These are phyloP conservation scores for Micoletzkya japonica DNA, from an alignment of 2,888 invertebrate species.

Conservation along the genomic window DNA sequence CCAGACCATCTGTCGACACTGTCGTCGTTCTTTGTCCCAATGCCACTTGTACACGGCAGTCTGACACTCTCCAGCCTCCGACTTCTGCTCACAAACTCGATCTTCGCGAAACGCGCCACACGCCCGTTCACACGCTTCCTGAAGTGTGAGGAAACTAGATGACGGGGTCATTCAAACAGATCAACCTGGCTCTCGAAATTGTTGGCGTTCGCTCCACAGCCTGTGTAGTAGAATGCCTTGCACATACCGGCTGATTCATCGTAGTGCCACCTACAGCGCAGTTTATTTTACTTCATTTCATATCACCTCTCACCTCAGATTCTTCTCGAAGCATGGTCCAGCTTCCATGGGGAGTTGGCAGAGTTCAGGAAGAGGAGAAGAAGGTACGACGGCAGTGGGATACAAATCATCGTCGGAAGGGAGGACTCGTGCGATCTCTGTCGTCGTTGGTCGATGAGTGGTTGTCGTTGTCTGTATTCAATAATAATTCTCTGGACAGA, in stretches of 20 bases:
- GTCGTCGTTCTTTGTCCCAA: conserved; percentile 41
- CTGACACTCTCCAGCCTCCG: conserved; percentile 41
- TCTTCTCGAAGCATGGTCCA: conserved; percentile 55
- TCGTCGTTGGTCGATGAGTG: background rate
- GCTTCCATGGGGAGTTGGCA: conserved; percentile 55
- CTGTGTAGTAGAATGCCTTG: conserved; percentile 80
- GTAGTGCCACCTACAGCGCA: conserved; percentile 67
- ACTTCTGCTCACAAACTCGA: conserved; percentile 44
- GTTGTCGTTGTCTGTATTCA: background rate
- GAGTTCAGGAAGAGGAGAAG: conserved; percentile 45
- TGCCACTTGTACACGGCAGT: conserved; percentile 50
- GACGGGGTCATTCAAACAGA: no score
- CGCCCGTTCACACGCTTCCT: conserved; percentile 58
- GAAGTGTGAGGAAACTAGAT: background rate
- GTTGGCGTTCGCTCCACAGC: conserved; percentile 87
- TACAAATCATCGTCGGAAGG: background rate
- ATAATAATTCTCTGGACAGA: no score
- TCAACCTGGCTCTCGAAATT: conserved; percentile 74
- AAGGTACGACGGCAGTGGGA: conserved; percentile 13
- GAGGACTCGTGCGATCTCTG: background rate
- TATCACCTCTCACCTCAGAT: conserved; percentile 36
- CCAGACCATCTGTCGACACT: conserved; percentile 57
- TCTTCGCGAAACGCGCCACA: conserved; percentile 54
- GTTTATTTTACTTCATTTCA: background rate
- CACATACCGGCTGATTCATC: conserved; percentile 74